Conservation (phyloP, 2,113 vertebrate genomes). For the Microtus ochrogaster region DNA sequence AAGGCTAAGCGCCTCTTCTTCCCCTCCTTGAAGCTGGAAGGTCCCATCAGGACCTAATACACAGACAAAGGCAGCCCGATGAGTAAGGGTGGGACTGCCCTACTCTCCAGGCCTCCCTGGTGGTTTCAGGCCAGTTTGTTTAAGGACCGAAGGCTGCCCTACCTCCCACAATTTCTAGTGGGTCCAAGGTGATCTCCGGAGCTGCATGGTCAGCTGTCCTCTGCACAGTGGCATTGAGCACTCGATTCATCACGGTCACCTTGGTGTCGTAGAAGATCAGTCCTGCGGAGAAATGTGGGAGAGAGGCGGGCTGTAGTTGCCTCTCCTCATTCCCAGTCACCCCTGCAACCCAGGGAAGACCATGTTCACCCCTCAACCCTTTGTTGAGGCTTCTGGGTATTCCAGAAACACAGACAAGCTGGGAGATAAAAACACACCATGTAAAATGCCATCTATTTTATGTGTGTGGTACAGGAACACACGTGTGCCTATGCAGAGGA, state of each 20-base stretch:
- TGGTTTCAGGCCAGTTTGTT: background rate
- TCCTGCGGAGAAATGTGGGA: constrained; percentile 83
- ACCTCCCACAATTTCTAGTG: constrained; percentile 97
- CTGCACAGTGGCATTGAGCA: constrained; percentile 96
- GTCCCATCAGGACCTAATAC: background rate
- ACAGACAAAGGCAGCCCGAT: background rate
- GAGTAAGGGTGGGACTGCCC: no score
- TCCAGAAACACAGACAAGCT: background rate
- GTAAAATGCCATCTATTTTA: background rate
- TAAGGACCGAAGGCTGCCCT: background rate
- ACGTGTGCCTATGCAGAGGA: background rate
- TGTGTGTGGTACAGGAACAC: background rate
- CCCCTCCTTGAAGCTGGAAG: background rate
- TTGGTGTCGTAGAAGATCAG: constrained; percentile 98
- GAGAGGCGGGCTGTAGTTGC: background rate
- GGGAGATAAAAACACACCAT: background rate
- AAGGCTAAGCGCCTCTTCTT: background rate
- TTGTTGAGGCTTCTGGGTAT: background rate
- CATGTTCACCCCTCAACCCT: background rate
- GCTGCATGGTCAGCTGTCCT: constrained; percentile 97
- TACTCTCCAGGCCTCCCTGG: rapidly evolving
- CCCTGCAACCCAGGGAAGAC: background rate
- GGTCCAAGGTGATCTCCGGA: constrained; percentile 97
- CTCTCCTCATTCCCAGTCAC: background rate
- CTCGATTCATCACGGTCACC: constrained; percentile 96